Evolutionary conservation across 2,888 invertebrate species (phyloP).

Genomic region (Scaptomyza reducta): DNA sequence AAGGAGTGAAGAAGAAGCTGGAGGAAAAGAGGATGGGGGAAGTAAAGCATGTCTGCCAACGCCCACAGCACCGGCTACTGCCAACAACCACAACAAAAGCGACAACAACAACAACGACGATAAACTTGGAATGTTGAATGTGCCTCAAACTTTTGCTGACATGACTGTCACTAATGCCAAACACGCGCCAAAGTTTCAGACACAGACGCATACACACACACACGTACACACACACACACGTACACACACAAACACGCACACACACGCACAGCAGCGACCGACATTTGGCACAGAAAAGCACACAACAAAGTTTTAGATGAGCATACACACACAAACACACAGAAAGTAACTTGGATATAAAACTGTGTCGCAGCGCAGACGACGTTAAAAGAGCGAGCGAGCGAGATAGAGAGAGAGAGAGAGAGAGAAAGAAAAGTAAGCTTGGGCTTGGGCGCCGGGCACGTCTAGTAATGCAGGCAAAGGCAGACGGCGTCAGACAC

Average conservation of each 20-base stretch:
- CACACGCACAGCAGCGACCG: conserved; percentile 51
- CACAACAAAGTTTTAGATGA: conserved; percentile 62
- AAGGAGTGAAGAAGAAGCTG: neutral
- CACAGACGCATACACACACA: conserved; percentile 56
- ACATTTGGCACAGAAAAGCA: conserved; percentile 68
- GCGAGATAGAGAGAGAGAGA: conserved; percentile 7
- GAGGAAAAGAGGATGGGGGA: conserved; percentile 25
- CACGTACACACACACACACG: conserved; percentile 11
- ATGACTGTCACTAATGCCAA: conserved; percentile 80
- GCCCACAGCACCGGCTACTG: conserved; percentile 39
- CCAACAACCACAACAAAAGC: conserved; percentile 4
- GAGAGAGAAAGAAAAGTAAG: conserved; percentile 30
- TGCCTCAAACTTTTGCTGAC: conserved; percentile 80
- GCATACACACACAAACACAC: conserved; percentile 25
- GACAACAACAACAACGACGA: conserved; percentile 42
- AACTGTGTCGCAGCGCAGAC: conserved; percentile 72
- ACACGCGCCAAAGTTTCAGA: conserved; percentile 80
- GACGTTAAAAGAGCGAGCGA: conserved; percentile 42
- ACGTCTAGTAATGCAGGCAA: conserved; percentile 61
- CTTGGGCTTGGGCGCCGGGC: conserved; percentile 52
- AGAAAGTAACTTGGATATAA: conserved; percentile 43
- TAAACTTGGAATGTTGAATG: conserved; percentile 78
- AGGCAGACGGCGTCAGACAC: conserved; percentile 67
- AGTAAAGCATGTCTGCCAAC: conserved; percentile 63
- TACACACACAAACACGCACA: conserved; percentile 25